Evolutionary conservation across 2,888 invertebrate genomes (phyloP).

Genomic region (Chrysomela aeneicollis): DNA sequence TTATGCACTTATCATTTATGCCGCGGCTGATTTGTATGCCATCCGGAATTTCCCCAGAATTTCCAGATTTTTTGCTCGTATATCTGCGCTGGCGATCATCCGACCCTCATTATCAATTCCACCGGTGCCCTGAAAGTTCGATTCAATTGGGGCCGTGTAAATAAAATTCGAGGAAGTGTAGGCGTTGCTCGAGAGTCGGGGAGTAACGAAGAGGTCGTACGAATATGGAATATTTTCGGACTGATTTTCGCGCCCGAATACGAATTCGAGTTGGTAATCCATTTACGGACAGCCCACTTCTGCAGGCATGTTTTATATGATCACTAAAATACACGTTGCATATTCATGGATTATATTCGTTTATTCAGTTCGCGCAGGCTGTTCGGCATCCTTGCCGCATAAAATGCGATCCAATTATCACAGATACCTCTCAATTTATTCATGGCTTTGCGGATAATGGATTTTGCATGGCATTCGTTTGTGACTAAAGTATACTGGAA

Average conservation of each 20-base stretch:
- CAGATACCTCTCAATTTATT: slow-evolving; percentile 49
- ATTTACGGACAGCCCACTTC: slow-evolving; percentile 53
- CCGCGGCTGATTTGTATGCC: not conserved
- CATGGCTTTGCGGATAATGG: slow-evolving; percentile 42
- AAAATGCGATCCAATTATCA: slow-evolving; percentile 54
- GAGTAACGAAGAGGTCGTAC: slow-evolving; percentile 41
- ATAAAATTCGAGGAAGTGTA: slow-evolving; percentile 31
- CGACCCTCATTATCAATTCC: slow-evolving; percentile 14
- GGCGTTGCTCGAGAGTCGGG: slow-evolving; percentile 30
- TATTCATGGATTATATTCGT: slow-evolving; percentile 53
- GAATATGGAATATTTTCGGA: slow-evolving; percentile 52
- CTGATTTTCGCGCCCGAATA: slow-evolving; percentile 50
- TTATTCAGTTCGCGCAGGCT: slow-evolving; percentile 48
- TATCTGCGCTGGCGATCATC: slow-evolving; percentile 3
- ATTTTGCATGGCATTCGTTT: slow-evolving; percentile 42
- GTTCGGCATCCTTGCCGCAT: slow-evolving; percentile 40
- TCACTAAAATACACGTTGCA: slow-evolving; percentile 55
- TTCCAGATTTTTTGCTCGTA: not conserved
- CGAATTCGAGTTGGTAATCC: slow-evolving; percentile 52
- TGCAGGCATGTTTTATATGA: slow-evolving; percentile 54
- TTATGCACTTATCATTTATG: too few species aligned
- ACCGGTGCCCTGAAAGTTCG: slow-evolving; percentile 11
- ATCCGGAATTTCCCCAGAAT: not conserved
- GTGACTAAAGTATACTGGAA: slow-evolving; percentile 33
- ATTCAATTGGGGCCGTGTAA: slow-evolving; percentile 22